Evolutionary conservation across 2,888 invertebrate species (phyloP), one percentile per base, ranked within the genome.

Genomic region (Parelbella ahira): DNA sequence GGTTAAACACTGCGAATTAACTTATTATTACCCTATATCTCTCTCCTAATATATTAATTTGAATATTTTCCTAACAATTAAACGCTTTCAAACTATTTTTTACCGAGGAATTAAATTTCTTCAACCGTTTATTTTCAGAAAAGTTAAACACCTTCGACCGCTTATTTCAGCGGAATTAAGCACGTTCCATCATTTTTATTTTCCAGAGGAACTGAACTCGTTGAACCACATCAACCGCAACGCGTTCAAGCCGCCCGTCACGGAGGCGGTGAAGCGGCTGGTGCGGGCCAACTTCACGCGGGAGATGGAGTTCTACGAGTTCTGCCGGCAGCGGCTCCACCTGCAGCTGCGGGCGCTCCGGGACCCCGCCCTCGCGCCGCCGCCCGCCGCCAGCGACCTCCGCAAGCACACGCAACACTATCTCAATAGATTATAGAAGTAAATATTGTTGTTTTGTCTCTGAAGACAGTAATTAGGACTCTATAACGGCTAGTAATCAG

Each of bases 231-330:
- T 95, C 64, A 96, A 96, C 76, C 91, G 92, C 50, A 96, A 96
- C 76, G 91, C 92, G 34, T 96, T 95, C 82, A 96, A 96, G 65
- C 96, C 96, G 0, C 93, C 94, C 0, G 95, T 96, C 1, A 93
- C 93, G 30, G 95, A 96, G 62, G 92, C 93, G 55, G 92, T 96
- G 1, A 96, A 96, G 70, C 92, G 95, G 32, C 91, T 96, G 36
- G 94, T 97, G 2, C 89, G 95, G 51, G 91, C 90, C 21, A 96
- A 97, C 77, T 96, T 97, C 69, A 96, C 96, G 0, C 89, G 93
- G 41, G 97, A 97, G 81, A 94, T 96, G 5, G 96, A 97, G 63
- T 96, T 97, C 77, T 97, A 96, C 73, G 93, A 96, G 64, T 97
- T 96, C 71, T 96, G 96, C 70, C 92, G 92, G 56, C 96, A 96